Evolutionary conservation across 2,888 invertebrate species (phyloP), one percentile per base, ranked within the genome.

Genomic region (Xanthostigma xanthostigma): DNA sequence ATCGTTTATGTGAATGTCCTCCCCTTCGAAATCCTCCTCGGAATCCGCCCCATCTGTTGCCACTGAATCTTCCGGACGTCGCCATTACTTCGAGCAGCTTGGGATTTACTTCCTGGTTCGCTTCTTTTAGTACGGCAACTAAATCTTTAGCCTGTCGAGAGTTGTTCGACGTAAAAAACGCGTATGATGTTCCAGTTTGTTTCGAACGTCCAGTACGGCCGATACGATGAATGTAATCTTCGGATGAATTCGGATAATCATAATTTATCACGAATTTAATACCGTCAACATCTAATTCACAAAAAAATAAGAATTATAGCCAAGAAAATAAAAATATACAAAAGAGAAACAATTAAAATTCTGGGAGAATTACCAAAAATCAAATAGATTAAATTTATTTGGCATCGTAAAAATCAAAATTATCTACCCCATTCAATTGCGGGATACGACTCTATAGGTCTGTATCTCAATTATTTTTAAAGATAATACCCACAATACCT

Each of bases 231-330:
- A 94, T 90, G 67, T 94, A 94, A 70, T 94, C 93, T 68, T 95
- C 94, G 48, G 91, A 90, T 51, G 89, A 91, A 68, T 88, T 88
- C 49, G 94, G 94, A 70, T 92, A 95, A 73, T 94, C 94, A 74
- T 85, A 93, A 74, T 94, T 95, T 66, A 94, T 89, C 56, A 95
- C 94, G 73, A 85, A 92, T 72, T 91, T 92, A 62, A 95, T 91
- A 64, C 93, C 93, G 67, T 92, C 91, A 63, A 94, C 93, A 81
- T 94, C 93, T 94, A 76, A 62, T 27, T 57, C 48, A 50, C 50
- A 47, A 51, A 53, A 53, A 44, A 34, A 46, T 27, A 6, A 27
- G 6, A 6, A 27, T 6, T 6, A 6, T 1, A 1, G 27, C 27
- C n/a, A n/a, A n/a, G 27, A 3, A 40, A 42, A 17, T n/a, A 27